Conservation (phyloP, 2,113 vertebrate species). For the Chionomys nivalis region DNA sequence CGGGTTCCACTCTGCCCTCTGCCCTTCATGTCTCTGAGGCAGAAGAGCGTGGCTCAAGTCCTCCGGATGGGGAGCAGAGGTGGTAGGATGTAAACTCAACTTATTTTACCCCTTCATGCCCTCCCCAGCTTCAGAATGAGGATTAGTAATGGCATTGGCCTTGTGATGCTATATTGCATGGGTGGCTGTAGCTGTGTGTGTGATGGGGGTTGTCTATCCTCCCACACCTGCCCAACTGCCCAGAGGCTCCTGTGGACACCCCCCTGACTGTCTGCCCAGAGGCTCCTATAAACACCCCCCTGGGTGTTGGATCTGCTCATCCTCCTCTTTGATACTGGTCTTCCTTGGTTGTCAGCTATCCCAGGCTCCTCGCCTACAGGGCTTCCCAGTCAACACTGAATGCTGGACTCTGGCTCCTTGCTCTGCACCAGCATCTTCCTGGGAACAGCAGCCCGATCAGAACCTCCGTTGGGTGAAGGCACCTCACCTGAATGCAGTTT, state of each 20-base stretch:
- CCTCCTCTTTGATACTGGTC: not conserved
- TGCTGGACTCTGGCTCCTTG: not conserved
- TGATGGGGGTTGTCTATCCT: not conserved
- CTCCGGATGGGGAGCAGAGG: not conserved
- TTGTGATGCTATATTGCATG: not conserved
- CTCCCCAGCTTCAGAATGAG: too few species aligned
- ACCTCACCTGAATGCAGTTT: not conserved
- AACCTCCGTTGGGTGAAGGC: not conserved
- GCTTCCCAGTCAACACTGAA: not conserved
- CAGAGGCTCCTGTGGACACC: not conserved
- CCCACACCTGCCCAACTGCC: too few species aligned
- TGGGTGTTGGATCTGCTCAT: not conserved
- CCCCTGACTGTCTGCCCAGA: not conserved
- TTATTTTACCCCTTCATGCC: not conserved
- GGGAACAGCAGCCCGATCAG: not conserved
- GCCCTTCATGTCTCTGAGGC: too few species aligned
- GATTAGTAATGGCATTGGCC: not conserved
- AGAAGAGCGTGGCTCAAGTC: too few species aligned
- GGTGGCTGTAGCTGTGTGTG: not conserved
- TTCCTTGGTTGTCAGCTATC: not conserved
- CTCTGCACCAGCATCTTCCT: not conserved
- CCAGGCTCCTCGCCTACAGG: not conserved
- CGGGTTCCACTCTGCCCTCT: not conserved
- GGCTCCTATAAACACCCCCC: not conserved
- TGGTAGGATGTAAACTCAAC: not conserved